phyloP scores from a whole-genome alignment of 2,113 vertebrate species.

The Neotoma lepida region DNA sequence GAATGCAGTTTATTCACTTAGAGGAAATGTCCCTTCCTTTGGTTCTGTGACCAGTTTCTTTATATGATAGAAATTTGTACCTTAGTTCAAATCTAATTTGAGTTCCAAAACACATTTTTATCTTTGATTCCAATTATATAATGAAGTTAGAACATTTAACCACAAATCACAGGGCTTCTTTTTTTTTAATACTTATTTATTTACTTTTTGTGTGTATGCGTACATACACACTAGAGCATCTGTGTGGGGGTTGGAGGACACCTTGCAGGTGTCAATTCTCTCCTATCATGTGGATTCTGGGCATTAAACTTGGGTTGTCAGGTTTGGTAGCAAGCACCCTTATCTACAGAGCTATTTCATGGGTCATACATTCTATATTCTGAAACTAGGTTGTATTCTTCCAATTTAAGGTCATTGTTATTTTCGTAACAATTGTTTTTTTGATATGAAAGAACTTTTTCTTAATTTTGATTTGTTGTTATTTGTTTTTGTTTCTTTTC shows the following conservation, averaged over 20 bases:
- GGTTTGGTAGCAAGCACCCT: background rate
- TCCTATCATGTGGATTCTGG: background rate
- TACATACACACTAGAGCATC: background rate
- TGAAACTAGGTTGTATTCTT: background rate
- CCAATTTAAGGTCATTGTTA: background rate
- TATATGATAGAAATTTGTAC: background rate
- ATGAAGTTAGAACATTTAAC: constrained; percentile 14
- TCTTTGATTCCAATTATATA: background rate
- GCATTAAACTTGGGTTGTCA: background rate
- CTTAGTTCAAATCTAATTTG: constrained; percentile 9
- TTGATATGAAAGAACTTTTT: background rate
- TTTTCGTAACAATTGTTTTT: background rate
- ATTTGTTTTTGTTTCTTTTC: background rate
- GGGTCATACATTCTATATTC: background rate
- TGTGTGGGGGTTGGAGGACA: background rate
- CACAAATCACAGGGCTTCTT: background rate
- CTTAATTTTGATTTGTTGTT: background rate
- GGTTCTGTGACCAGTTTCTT: background rate
- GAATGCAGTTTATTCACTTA: background rate
- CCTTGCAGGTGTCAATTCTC: background rate
- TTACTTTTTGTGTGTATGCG: background rate
- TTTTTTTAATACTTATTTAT: background rate
- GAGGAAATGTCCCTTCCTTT: background rate
- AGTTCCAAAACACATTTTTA: background rate
- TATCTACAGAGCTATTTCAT: background rate